A percentile compares a stretch with the other conserved stretches of the same genome.
These are phyloP conservation scores for Chymomyza procnemis DNA, from an alignment of 2,888 invertebrate genomes.

Conservation along the genomic window DNA sequence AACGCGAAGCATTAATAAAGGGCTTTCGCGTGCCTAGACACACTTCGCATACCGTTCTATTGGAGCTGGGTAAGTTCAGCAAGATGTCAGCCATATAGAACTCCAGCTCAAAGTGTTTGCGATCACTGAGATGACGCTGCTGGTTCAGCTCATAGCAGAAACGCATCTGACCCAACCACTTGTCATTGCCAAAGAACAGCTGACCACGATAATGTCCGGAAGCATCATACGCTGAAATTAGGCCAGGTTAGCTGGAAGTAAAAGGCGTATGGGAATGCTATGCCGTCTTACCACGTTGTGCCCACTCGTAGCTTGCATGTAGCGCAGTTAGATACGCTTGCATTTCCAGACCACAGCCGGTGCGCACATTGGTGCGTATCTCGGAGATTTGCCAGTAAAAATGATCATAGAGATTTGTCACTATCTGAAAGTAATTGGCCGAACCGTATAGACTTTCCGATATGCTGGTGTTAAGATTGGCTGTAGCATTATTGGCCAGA, in stretches of 20 bases:
- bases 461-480: slow-evolving; percentile 29
- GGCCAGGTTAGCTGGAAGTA: too few relatives aligned
- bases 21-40: too few relatives aligned
- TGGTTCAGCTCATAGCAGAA: slow-evolving; percentile 83
- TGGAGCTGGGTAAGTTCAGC: slow-evolving; percentile 61
- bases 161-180: slow-evolving; percentile 87
- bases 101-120: slow-evolving; percentile 75
- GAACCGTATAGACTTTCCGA: slow-evolving; percentile 58
- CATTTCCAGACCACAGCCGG: slow-evolving; percentile 81
- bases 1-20: neutral
- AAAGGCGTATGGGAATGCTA: neutral
- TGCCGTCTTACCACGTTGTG: slow-evolving; percentile 85
- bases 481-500: slow-evolving; percentile 46
- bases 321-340: slow-evolving; percentile 81
- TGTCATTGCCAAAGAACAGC: slow-evolving; percentile 88
- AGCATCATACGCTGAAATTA: slow-evolving; percentile 86
- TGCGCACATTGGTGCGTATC: slow-evolving; percentile 79
- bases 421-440: slow-evolving; percentile 74
- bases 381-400: slow-evolving; percentile 77
- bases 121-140: slow-evolving; percentile 55
- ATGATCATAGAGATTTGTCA: slow-evolving; percentile 77
- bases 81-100: slow-evolving; percentile 74
- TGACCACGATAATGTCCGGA: slow-evolving; percentile 89
- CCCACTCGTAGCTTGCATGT: slow-evolving; percentile 84
- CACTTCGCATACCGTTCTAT: slow-evolving; percentile 62